Evolutionary conservation across 2,797 vertebrate species (phyloP).

Genomic region (Smutsia gigantea): DNA sequence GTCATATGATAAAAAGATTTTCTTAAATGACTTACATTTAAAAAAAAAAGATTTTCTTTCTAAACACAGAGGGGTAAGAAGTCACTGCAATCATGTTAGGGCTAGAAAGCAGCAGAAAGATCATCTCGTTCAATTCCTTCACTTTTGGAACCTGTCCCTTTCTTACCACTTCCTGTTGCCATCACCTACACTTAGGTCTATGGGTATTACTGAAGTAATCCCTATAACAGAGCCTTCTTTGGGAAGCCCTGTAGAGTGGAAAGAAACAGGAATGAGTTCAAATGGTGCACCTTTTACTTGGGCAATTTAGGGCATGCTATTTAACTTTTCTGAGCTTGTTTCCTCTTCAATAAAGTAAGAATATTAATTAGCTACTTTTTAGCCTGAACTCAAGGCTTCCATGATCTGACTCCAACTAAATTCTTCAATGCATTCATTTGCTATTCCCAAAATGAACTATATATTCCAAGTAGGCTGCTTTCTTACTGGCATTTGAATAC

Average conservation of each 20-base stretch:
- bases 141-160: slow-evolving; percentile 32
- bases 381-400: neutral
- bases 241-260: neutral
- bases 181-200: slow-evolving; percentile 31
- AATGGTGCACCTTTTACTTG: neutral
- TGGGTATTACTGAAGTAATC: slow-evolving; percentile 24
- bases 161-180: neutral
- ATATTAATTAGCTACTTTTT: neutral
- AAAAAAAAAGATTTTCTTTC: slow-evolving; percentile 3
- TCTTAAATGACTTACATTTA: neutral
- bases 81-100: neutral
- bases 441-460: neutral
- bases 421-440: neutral
- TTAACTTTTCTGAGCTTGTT: neutral
- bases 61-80: slow-evolving; percentile 12
- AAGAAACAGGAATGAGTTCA: slow-evolving; percentile 25
- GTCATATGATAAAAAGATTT: neutral
- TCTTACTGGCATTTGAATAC: neutral
- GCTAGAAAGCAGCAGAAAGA: slow-evolving; percentile 14
- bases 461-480: neutral
- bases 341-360: neutral
- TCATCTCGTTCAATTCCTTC: neutral
- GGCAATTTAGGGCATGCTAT: neutral
- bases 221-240: neutral
- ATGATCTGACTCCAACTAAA: neutral